Percentiles rank a stretch among this genome's conserved stretches.
phyloP scores from a whole-genome alignment of 1,140 invertebrate species.

The Diabrotica undecimpunctata region DNA sequence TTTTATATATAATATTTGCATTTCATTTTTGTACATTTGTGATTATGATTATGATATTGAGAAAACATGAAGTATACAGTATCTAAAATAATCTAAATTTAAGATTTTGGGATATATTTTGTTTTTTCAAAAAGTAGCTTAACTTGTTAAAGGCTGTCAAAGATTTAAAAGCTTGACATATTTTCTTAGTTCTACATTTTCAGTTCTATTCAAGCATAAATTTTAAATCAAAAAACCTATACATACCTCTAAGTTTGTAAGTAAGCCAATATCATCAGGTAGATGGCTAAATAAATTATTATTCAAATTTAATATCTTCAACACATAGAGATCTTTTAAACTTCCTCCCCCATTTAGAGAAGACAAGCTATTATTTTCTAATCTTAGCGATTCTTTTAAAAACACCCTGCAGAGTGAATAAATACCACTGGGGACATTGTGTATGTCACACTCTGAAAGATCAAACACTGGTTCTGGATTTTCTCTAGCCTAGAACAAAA shows the following conservation, averaged over 20 bases:
- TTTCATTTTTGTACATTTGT: too few species aligned
- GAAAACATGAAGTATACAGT: too few species aligned
- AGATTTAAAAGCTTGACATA: too few species aligned
- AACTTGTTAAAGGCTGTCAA: too few species aligned
- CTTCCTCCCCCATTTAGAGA: constrained; percentile 67
- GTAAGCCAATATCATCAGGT: constrained; percentile 58
- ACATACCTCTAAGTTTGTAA: constrained; percentile 59
- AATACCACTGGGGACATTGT: constrained; percentile 66
- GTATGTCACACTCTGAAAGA: constrained; percentile 67
- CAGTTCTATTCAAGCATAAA: too few species aligned
- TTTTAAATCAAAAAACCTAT: neutral
- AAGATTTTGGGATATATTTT: too few species aligned
- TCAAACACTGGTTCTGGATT: constrained; percentile 73
- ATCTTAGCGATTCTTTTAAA: constrained; percentile 64
- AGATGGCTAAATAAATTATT: constrained; percentile 64
- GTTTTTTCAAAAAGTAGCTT: too few species aligned
- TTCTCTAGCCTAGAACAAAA: constrained; percentile 57
- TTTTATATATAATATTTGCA: too few species aligned
- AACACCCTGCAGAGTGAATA: constrained; percentile 75
- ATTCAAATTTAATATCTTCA: constrained; percentile 69
- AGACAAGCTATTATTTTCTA: constrained; percentile 64
- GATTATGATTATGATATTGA: too few species aligned
- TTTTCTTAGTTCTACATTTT: too few species aligned
- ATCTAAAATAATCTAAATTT: too few species aligned
- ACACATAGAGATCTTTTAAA: constrained; percentile 62